Evolutionary conservation across 2,888 invertebrate genomes (phyloP).

Genomic region (Bugula neritina): DNA sequence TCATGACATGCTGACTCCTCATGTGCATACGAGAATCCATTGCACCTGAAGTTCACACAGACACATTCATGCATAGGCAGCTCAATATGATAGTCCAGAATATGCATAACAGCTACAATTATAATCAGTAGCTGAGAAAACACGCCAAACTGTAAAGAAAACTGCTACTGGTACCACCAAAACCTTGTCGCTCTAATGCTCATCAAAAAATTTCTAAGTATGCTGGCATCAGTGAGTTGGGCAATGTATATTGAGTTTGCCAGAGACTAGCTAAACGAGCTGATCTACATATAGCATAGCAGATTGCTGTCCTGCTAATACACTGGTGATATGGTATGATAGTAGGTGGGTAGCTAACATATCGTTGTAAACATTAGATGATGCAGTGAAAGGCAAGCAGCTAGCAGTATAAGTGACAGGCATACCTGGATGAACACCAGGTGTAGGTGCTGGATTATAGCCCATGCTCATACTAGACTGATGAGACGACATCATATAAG

Average conservation of each 20-base stretch:
- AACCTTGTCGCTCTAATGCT: too few relatives aligned
- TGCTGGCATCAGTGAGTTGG: background rate
- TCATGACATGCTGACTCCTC: background rate
- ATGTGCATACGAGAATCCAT: slow-evolving; percentile 23
- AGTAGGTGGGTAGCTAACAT: too few relatives aligned
- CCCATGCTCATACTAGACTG: slow-evolving; percentile 23
- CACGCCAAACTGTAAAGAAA: too few relatives aligned
- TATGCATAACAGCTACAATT: too few relatives aligned
- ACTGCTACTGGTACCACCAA: too few relatives aligned
- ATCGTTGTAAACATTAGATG: too few relatives aligned
- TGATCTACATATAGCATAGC: background rate
- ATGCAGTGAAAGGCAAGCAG: background rate
- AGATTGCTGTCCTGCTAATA: background rate
- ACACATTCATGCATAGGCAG: background rate
- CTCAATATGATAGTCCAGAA: too few relatives aligned
- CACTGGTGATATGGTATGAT: background rate
- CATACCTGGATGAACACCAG: background rate
- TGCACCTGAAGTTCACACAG: background rate
- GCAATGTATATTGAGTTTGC: too few relatives aligned
- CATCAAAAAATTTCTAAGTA: too few relatives aligned
- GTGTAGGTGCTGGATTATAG: slow-evolving; percentile 10
- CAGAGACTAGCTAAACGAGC: too few relatives aligned
- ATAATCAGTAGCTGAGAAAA: too few relatives aligned
- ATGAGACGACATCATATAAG: slow-evolving; percentile 11
- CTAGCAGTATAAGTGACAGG: too few relatives aligned